A percentile compares a stretch with the other conserved stretches of the same genome.
phyloP scores from a whole-genome alignment of 2,797 vertebrate species.

The Cynopterus sphinx region DNA sequence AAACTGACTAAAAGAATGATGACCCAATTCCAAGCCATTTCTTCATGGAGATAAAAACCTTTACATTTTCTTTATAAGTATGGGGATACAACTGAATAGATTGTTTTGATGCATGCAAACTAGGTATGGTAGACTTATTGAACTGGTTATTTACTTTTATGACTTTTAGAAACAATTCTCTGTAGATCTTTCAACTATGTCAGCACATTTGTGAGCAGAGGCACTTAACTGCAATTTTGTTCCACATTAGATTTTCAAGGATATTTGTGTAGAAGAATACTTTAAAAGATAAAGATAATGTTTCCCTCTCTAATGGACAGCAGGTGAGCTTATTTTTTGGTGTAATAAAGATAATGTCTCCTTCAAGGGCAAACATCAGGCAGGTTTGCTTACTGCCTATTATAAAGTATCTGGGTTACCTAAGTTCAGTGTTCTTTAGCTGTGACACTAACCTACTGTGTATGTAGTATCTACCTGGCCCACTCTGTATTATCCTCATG shows the following conservation, averaged over 20 bases:
- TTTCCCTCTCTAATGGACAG: background rate
- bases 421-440: background rate
- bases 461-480: background rate
- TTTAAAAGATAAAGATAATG: background rate
- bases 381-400: background rate
- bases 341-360: background rate
- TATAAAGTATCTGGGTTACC: background rate
- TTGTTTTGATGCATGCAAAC: background rate
- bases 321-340: background rate
- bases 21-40: background rate
- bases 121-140: background rate
- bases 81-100: background rate
- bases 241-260: background rate
- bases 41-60: slow-evolving; percentile 1
- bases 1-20: slow-evolving; percentile 5
- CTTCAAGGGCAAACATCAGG: background rate
- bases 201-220: background rate
- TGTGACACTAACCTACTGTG: background rate
- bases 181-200: background rate
- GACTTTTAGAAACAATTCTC: background rate
- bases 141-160: background rate
- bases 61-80: background rate
- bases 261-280: background rate
- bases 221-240: background rate
- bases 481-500: background rate